Base-by-base conservation (phyloP, 2,888 invertebrate genomes). In the Resseliella maxima region DNA sequence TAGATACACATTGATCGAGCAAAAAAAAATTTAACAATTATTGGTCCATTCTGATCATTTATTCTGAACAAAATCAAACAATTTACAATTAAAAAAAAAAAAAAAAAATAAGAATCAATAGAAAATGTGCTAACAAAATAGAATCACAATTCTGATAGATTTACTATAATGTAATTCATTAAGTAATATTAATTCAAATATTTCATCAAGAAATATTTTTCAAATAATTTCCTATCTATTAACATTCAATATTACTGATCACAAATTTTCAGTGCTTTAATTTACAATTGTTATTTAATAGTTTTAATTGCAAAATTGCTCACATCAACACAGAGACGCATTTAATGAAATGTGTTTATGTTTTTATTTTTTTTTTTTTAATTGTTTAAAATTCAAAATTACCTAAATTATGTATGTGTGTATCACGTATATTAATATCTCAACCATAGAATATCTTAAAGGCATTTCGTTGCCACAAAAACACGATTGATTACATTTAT, bases 391-490 rank as follows among this genome's bases (percentile, higher is more conserved):
- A 24, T 59, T 59, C 27, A 27, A 59, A 59, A 59, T n/a, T 59
- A 59, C 12, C 59, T 59, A 59, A 59, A 59, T 24, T 59, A 3
- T 50, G 10, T 59, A 18, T 50, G 50, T 50, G 50, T 59, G 27
- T 59, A 59, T 59, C 59, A 59, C 59, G 59, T 59, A 12, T 24
- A n/a, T n/a, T n/a, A n/a, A n/a, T n/a, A 59, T 59, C 27, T 59
- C 59, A 59, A 59, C 27, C 24, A 59, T 59, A 59, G 24, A 24
- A n/a, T 59, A 59, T 59, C 18, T 59, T 59, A 5, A 59, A 59
- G 59, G 59, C 59, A 59, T 2, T 59, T 12, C 59, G 15, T 59
- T 59, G 59, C 59, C 59, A 27, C n/a, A n/a, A n/a, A n/a, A n/a
- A 27, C 6, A 41, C 41, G 59, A n/a, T 3, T 24, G 27, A 6